Evolutionary conservation across 1,140 invertebrate species (phyloP).

Genomic region (Drosophila orena): DNA sequence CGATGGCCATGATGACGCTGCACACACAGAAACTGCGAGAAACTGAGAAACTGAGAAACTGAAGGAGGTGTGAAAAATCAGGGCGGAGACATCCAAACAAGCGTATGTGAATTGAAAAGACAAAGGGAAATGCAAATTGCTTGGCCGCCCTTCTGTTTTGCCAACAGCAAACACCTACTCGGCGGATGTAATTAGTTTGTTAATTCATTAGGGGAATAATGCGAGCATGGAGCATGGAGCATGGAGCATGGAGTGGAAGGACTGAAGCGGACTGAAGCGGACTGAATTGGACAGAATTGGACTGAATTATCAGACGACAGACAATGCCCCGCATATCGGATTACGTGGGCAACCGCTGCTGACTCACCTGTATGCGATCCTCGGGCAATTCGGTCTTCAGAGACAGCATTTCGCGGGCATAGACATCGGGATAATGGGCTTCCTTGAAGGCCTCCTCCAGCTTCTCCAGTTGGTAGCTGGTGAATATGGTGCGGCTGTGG

Average conservation of each 20-base stretch:
- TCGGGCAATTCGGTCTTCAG: conserved; percentile 99
- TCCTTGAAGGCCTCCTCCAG: conserved; percentile 99
- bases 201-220: conserved; percentile 44
- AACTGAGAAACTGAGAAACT: too few species aligned
- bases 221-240: not conserved
- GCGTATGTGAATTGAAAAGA: conserved; percentile 12
- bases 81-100: conserved; percentile 69
- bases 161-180: conserved; percentile 76
- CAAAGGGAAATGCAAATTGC: conserved; percentile 73
- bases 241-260: not conserved
- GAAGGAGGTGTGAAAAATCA: conserved; percentile 80
- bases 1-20: conserved; percentile 2
- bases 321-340: conserved; percentile 33
- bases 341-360: conserved; percentile 9
- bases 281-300: too few species aligned
- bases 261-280: too few species aligned
- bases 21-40: conserved; percentile 10
- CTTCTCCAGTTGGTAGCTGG: conserved; percentile 98
- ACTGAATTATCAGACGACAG: not conserved
- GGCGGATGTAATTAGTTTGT: conserved; percentile 78
- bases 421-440: conserved; percentile 99
- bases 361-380: conserved; percentile 98
- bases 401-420: conserved; percentile 98
- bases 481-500: conserved; percentile 97
- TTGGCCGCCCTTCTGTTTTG: conserved; percentile 64